Evolutionary conservation across 2,888 invertebrate species (phyloP).

Genomic region (Argyra leucocephala): DNA sequence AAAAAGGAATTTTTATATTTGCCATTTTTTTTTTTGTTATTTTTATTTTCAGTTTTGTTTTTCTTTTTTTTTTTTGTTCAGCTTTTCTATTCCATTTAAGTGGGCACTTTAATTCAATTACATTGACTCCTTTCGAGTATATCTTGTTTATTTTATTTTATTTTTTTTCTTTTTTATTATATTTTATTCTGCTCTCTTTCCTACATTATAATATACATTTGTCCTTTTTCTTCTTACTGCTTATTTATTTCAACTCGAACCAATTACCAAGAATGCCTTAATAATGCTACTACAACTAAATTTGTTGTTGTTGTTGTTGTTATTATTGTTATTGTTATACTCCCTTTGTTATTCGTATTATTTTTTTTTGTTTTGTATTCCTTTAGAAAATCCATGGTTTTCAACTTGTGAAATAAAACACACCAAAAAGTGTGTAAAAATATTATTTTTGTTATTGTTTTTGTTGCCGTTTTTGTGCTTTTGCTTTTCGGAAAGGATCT

Average conservation of each 20-base stretch:
- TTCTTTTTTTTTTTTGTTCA: neutral
- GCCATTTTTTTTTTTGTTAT: neutral
- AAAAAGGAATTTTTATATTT: too few species aligned
- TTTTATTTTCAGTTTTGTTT: too few species aligned
- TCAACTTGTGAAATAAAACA: neutral
- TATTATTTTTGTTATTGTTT: neutral
- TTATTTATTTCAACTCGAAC: too few species aligned
- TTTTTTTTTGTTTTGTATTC: neutral
- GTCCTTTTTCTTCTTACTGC: neutral
- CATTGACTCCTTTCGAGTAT: neutral
- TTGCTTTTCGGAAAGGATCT: neutral
- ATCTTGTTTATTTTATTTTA: neutral
- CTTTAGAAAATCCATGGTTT: neutral
- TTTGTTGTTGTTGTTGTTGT: too few species aligned
- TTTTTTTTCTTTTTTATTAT: neutral
- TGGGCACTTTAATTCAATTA: conserved; percentile 4
- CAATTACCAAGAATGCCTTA: too few species aligned
- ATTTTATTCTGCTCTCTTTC: neutral
- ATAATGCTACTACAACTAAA: too few species aligned
- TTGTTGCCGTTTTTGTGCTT: neutral
- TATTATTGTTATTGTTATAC: too few species aligned
- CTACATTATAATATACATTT: neutral
- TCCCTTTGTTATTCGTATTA: too few species aligned
- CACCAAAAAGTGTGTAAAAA: neutral
- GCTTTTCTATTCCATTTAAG: neutral